Conservation (phyloP, 1,140 invertebrate species). For the Copidosoma floridanum region DNA sequence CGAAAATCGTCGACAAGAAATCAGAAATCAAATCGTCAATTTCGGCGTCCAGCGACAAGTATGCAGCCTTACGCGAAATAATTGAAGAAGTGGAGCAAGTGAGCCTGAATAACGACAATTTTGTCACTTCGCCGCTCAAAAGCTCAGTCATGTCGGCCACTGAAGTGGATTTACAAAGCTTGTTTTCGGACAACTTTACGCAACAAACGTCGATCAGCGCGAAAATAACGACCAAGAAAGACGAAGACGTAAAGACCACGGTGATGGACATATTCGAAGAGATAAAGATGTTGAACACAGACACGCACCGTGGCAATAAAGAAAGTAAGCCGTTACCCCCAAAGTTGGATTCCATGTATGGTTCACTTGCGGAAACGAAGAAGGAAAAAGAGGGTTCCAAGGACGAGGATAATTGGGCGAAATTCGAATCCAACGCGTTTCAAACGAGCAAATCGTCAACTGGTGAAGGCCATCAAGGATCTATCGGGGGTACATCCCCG, state of each 20-base stretch:
- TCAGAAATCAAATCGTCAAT: constrained; percentile 42
- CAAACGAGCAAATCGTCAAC: constrained; percentile 46
- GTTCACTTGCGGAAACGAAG: constrained; percentile 40
- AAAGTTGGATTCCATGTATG: constrained; percentile 49
- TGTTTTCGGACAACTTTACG: constrained; percentile 45
- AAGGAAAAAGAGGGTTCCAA: constrained; percentile 38
- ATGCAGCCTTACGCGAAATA: constrained; percentile 50
- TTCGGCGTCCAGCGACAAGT: constrained; percentile 47
- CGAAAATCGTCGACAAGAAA: constrained; percentile 33
- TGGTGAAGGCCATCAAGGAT: constrained; percentile 51
- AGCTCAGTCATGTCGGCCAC: constrained; percentile 28
- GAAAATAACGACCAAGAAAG: constrained; percentile 34
- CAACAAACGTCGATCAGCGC: constrained; percentile 15
- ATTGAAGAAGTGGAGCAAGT: constrained; percentile 43
- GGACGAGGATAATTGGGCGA: constrained; percentile 55
- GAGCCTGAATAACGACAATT: constrained; percentile 30
- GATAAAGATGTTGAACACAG: constrained; percentile 49
- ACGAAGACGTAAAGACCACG: constrained; percentile 36
- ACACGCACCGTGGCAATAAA: constrained; percentile 21
- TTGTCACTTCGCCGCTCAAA: constrained; percentile 27
- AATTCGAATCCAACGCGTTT: constrained; percentile 53
- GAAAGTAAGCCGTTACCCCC: constrained; percentile 25
- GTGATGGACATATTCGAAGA: constrained; percentile 52
- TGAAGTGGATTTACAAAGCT: constrained; percentile 46
- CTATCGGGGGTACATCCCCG: constrained; percentile 63